Evolutionary conservation across 2,888 invertebrate genomes (phyloP).

Genomic region (Drepanosiphum platanoidis): DNA sequence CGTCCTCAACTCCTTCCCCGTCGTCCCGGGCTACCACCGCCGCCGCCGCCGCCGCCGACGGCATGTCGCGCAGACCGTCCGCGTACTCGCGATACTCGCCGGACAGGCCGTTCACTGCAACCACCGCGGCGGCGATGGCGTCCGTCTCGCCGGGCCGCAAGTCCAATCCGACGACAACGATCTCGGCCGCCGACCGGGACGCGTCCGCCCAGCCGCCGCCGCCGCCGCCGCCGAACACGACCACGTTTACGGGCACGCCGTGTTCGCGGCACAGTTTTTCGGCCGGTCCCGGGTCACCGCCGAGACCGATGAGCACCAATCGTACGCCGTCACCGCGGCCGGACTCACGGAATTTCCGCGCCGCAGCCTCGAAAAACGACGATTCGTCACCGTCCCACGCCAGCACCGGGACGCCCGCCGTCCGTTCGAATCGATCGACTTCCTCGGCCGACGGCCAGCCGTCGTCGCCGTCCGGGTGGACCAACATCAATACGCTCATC

Average conservation of each 20-base stretch:
- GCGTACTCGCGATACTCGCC: not conserved
- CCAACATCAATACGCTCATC: slow-evolving; percentile 35
- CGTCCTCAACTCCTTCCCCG: not conserved
- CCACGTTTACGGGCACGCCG: slow-evolving; percentile 5
- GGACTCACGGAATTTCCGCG: not conserved
- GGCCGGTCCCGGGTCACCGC: not conserved
- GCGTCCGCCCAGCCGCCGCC: not conserved
- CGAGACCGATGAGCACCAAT: slow-evolving; percentile 2
- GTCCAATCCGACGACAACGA: too few relatives aligned
- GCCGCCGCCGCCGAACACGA: not conserved
- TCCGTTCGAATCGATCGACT: not conserved
- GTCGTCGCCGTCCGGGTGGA: not conserved
- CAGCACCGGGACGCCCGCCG: not conserved
- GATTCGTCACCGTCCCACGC: too few relatives aligned
- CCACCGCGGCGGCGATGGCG: not conserved
- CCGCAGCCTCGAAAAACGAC: not conserved
- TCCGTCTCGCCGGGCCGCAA: not conserved
- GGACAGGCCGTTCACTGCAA: not conserved
- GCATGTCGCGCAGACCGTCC: not conserved
- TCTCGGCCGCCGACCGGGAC: not conserved
- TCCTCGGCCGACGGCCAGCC: not conserved
- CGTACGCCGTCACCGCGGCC: not conserved
- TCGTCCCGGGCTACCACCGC: not conserved
- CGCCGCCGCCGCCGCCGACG: not conserved
- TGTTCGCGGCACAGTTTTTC: not conserved